phyloP scores from a whole-genome alignment of 1,140 invertebrate genomes.

The Sipha flava region DNA sequence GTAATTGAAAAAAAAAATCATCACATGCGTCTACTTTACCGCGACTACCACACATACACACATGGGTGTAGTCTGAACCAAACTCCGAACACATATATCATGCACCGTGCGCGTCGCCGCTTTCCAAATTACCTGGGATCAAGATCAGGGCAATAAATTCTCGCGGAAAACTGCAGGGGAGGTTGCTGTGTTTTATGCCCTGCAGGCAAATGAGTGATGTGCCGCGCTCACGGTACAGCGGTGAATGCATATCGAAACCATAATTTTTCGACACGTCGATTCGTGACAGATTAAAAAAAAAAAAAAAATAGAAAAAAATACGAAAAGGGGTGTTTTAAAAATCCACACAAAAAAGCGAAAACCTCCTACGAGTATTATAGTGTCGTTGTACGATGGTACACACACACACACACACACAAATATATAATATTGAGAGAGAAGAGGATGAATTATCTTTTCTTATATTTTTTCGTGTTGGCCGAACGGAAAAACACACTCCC shows the following conservation, averaged over 20 bases:
- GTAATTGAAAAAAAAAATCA: constrained; percentile 5
- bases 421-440: too few relatives aligned
- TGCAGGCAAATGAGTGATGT: constrained; percentile 5
- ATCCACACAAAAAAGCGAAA: neutral
- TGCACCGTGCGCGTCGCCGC: neutral
- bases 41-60: neutral
- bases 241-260: neutral
- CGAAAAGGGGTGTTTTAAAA: neutral
- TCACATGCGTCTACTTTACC: too few relatives aligned
- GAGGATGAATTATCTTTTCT: too few relatives aligned
- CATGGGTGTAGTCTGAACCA: neutral
- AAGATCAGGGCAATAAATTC: neutral
- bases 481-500: too few relatives aligned
- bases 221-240: neutral
- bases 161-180: neutral
- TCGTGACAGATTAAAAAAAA: neutral
- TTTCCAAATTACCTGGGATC: constrained; percentile 1
- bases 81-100: neutral
- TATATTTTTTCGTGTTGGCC: too few relatives aligned
- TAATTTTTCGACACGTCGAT: constrained; percentile 13
- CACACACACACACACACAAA: too few relatives aligned
- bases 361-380: neutral
- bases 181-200: neutral
- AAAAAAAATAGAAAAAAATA: neutral
- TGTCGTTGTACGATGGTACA: too few relatives aligned